Conservation (phyloP, 2,888 invertebrate genomes). For the Troides helena region DNA sequence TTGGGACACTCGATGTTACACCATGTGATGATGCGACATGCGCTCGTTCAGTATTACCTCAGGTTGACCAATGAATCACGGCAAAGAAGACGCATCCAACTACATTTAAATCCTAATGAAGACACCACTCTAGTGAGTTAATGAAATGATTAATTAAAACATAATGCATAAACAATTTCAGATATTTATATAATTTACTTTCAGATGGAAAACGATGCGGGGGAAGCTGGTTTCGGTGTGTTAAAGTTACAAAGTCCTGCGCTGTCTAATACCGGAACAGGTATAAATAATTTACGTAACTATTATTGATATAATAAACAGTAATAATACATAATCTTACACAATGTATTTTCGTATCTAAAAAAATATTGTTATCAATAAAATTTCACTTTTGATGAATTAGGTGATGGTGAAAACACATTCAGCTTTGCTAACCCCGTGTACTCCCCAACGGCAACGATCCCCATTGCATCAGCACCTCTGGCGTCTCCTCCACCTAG, state of each 20-base stretch:
- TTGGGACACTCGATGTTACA: constrained; percentile 89
- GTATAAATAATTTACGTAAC: constrained; percentile 24
- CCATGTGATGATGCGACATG: constrained; percentile 87
- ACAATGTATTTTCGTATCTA: neutral
- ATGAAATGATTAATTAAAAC: neutral
- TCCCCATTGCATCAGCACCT: constrained; percentile 39
- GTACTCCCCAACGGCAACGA: constrained; percentile 84
- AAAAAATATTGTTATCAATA: neutral
- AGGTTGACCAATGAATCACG: constrained; percentile 86
- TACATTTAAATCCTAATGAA: constrained; percentile 91
- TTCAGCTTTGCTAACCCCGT: constrained; percentile 92
- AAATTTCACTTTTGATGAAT: neutral
- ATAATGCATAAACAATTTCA: neutral
- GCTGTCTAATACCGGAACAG: constrained; percentile 49
- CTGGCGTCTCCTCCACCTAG: constrained; percentile 42
- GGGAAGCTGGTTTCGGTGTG: constrained; percentile 84
- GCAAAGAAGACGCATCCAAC: constrained; percentile 86
- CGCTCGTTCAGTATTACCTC: constrained; percentile 91
- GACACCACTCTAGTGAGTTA: constrained; percentile 87
- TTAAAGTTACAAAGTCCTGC: constrained; percentile 87
- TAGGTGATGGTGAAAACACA: constrained; percentile 47
- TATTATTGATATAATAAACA: neutral
- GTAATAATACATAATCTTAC: too few species aligned
- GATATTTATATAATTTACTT: constrained; percentile 34
- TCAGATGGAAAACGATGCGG: constrained; percentile 71